phyloP scores from a whole-genome alignment of 2,888 invertebrate genomes.

The Stratiomys singularior region DNA sequence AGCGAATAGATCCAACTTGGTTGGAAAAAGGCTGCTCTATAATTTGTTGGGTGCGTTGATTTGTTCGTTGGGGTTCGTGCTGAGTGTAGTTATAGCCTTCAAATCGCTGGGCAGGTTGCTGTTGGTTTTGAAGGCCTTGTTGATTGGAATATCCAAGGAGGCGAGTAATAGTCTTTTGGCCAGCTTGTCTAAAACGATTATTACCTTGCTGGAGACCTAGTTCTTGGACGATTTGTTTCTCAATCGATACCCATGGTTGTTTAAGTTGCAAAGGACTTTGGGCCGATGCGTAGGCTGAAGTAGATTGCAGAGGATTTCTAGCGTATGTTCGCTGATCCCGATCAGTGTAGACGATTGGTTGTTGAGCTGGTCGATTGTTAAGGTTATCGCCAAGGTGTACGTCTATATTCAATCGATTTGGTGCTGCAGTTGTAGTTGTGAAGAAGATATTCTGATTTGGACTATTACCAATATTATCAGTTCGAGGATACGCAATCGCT shows the following conservation, averaged over 20 bases:
- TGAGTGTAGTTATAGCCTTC: constrained; percentile 58
- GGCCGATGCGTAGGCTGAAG: constrained; percentile 70
- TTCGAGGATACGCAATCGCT: constrained; percentile 66
- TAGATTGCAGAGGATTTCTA: constrained; percentile 70
- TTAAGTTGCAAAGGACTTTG: background rate
- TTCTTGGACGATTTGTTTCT: constrained; percentile 57
- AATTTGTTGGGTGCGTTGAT: constrained; percentile 57
- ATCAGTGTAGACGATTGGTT: constrained; percentile 19
- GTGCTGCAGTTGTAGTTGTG: constrained; percentile 64
- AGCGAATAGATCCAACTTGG: constrained; percentile 55
- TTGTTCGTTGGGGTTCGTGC: constrained; percentile 56
- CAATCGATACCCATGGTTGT: constrained; percentile 57
- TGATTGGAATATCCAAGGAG: constrained; percentile 56
- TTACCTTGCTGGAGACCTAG: constrained; percentile 49
- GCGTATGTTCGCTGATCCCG: constrained; percentile 26
- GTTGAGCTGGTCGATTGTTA: constrained; percentile 7
- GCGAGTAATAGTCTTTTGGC: constrained; percentile 52
- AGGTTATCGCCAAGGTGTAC: constrained; percentile 19
- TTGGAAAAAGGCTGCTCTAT: constrained; percentile 24
- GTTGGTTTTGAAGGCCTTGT: constrained; percentile 18
- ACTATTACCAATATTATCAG: constrained; percentile 65
- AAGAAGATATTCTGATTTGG: constrained; percentile 62
- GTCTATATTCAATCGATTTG: background rate
- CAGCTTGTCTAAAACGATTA: background rate
- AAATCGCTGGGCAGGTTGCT: constrained; percentile 53